Conservation (phyloP, 2,113 vertebrate species). For the Lipophrys pholis region DNA sequence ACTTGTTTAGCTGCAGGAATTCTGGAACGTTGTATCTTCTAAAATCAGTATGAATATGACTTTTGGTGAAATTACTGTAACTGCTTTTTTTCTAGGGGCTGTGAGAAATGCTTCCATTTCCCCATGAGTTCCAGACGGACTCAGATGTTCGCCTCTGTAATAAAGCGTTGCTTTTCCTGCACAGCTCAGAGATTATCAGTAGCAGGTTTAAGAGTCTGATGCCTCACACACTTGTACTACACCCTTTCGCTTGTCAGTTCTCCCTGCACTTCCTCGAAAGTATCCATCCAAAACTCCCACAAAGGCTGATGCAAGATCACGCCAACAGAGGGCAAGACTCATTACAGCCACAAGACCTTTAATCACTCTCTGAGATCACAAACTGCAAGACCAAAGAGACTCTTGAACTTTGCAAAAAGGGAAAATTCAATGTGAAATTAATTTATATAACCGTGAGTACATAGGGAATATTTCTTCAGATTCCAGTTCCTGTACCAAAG, state of each 20-base stretch:
- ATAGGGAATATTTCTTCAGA: neutral
- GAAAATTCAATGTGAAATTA: neutral
- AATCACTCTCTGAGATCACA: slow-evolving; percentile 37
- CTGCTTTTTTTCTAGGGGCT: neutral
- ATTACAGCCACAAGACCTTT: slow-evolving; percentile 53
- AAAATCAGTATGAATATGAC: too few species aligned
- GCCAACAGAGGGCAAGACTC: slow-evolving; percentile 54
- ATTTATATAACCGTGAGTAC: neutral
- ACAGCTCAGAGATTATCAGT: neutral
- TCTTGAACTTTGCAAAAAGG: neutral
- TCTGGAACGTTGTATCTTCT: too few species aligned
- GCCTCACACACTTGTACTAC: slow-evolving; percentile 1
- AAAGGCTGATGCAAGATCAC: slow-evolving; percentile 57
- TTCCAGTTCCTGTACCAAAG: neutral
- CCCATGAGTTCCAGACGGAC: neutral
- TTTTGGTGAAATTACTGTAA: neutral
- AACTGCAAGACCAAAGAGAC: neutral
- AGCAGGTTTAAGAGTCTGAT: slow-evolving; percentile 1
- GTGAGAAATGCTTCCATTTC: slow-evolving; percentile 6
- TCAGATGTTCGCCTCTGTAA: neutral
- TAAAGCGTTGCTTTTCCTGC: neutral
- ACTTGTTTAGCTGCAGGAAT: neutral
- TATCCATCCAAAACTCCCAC: slow-evolving; percentile 5
- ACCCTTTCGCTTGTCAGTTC: slow-evolving; percentile 18
- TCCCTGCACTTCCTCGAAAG: slow-evolving; percentile 22